Evolutionary conservation across 2,113 vertebrate genomes (phyloP).

Genomic region (Spheniscus mendiculus): DNA sequence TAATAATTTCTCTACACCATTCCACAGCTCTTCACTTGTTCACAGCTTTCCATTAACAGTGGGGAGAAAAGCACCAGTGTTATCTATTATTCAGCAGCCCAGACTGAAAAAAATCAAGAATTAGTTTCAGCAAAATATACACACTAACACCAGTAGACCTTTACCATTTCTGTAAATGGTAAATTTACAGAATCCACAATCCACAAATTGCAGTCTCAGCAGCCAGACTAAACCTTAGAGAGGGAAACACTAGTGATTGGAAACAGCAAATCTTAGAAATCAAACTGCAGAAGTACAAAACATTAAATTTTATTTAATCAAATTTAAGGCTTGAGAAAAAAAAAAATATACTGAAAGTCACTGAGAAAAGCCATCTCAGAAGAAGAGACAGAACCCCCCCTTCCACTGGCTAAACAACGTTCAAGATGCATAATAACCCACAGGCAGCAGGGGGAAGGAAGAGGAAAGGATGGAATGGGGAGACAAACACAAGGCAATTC

Average conservation of each 20-base stretch:
- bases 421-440: background rate
- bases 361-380: background rate
- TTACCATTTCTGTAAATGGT: background rate
- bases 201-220: background rate
- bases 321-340: conserved; percentile 28
- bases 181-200: background rate
- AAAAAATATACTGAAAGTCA: background rate
- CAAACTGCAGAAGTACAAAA: conserved; percentile 23
- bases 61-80: background rate
- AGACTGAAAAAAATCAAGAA: background rate
- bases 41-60: background rate
- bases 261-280: background rate
- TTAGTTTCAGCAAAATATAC: background rate
- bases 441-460: background rate
- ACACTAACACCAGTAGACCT: background rate
- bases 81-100: background rate
- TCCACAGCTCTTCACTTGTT: background rate
- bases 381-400: background rate
- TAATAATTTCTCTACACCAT: background rate
- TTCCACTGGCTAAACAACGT: background rate
- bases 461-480: background rate
- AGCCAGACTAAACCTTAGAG: background rate
- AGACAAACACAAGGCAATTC: background rate
- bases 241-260: background rate
- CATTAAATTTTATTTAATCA: conserved; percentile 48